Evolutionary conservation across 2,888 invertebrate species (phyloP).

Genomic region (Ochlodes sylvanus): DNA sequence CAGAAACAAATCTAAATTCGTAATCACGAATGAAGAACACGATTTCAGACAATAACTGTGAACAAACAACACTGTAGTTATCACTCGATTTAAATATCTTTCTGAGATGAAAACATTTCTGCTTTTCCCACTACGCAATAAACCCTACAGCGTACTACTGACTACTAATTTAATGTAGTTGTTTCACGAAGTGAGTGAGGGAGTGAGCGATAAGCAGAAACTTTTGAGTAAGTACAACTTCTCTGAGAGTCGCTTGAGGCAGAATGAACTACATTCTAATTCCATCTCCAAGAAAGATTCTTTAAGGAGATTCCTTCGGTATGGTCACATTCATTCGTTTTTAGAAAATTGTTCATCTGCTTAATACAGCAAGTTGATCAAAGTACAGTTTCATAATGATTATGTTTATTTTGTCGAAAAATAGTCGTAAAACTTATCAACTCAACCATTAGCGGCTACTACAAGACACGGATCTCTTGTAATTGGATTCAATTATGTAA

Average conservation of each 20-base stretch:
- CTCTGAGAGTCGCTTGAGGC: not conserved
- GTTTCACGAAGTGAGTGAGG: not conserved
- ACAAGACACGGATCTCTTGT: too few relatives aligned
- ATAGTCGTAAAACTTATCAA: too few relatives aligned
- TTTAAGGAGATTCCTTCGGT: too few relatives aligned
- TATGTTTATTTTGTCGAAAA: too few relatives aligned
- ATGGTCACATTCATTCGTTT: too few relatives aligned
- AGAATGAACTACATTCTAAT: not conserved
- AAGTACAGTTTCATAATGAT: too few relatives aligned
- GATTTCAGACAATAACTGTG: not conserved
- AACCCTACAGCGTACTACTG: not conserved
- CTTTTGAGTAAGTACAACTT: not conserved
- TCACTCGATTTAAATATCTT: not conserved
- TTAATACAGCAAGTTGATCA: not conserved
- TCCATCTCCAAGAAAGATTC: not conserved
- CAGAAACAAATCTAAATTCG: too few relatives aligned
- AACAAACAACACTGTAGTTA: not conserved
- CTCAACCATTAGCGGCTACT: too few relatives aligned
- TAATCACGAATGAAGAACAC: not conserved
- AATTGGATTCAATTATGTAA: too few relatives aligned
- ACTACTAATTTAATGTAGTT: conserved; percentile 2
- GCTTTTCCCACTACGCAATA: not conserved
- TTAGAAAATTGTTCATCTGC: not conserved
- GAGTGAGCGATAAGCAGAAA: not conserved
- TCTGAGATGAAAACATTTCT: not conserved